Conservation (phyloP, 2,797 vertebrate species). For the Cyprinodon diabolis region DNA sequence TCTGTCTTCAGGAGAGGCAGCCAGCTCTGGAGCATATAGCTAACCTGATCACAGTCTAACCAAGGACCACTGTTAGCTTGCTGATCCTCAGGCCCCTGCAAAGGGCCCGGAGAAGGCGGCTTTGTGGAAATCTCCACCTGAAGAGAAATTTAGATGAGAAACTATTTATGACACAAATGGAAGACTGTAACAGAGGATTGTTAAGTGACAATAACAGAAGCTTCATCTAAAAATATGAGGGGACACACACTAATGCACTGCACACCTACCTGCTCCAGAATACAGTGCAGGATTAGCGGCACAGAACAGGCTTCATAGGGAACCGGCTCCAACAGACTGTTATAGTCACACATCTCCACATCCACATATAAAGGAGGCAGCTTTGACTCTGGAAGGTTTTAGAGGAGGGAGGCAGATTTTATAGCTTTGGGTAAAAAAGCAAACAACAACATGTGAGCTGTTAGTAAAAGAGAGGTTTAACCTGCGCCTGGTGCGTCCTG, state of each 20-base stretch:
- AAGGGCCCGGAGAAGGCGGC: conserved; percentile 53
- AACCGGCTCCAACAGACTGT: conserved; percentile 82
- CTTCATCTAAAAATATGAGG: neutral
- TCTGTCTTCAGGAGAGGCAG: conserved; percentile 79
- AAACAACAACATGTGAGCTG: neutral
- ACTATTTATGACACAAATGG: neutral
- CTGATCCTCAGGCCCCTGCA: conserved; percentile 46
- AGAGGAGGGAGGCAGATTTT: neutral
- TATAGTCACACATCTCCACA: conserved; percentile 88
- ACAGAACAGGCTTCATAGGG: conserved; percentile 86
- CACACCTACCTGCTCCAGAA: conserved; percentile 88
- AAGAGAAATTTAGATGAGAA: conserved; percentile 11
- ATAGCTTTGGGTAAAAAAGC: neutral
- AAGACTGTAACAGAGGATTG: neutral
- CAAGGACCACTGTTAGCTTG: conserved; percentile 12
- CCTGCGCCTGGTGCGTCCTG: conserved; percentile 61
- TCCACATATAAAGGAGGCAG: conserved; percentile 49
- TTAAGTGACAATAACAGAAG: too few species aligned
- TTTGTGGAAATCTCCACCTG: conserved; percentile 83
- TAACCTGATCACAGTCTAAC: conserved; percentile 73
- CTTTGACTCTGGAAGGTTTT: conserved; percentile 29
- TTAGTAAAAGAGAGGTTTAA: conserved; percentile 14
- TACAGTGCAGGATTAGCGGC: conserved; percentile 86
- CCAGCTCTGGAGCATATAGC: conserved; percentile 79
- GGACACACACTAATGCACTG: neutral